Evolutionary conservation across 1,140 invertebrate genomes (phyloP), one percentile per base, ranked within the genome.

Genomic region (Formica selysi): DNA sequence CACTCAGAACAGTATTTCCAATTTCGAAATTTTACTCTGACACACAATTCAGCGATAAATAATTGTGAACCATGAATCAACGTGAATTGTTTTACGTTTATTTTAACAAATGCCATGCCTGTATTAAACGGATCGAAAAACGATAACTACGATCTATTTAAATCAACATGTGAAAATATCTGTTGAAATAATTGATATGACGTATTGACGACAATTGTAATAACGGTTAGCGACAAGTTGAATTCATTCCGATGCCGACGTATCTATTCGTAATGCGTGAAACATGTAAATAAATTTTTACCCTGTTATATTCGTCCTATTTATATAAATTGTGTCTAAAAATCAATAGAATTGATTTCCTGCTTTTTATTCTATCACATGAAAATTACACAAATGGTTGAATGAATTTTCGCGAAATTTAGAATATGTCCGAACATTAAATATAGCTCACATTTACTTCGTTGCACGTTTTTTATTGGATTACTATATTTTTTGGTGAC

Each of bases 401-500:
- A 11, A 61, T 29, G 3, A 4, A 41, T 32, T 44, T 78, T 51
- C 19, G 22, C 38, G 6, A 32, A 29, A n/a, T 65, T n/a, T 51
- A 22, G 36, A 79, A 16, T 5, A 59, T 11, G 3, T 36, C 67
- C n/a, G n/a, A 54, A 22, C 13, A 26, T 22, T 16, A 48, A n/a
- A 51, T 10, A 36, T n/a, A 61, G 5, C 19, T 38, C 2, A 41
- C 16, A 19, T 51, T 13, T n/a, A 16, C n/a, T 71, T 41, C 7
- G 11, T 81, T 59, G 8, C 32, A 59, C 11, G 44, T 89, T 86
- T 86, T 79, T 51, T 76, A 70, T 87, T 89, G 70, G 32, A 90
- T 90, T 89, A 61, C 44, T 90, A 73, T 86, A 89, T 85, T 79
- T 87, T 86, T 62, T 73, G 51, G 65, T 78, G 59, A 86, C 16